Conservation (phyloP, 1,140 invertebrate species). For the Drosophila chauvacae region DNA sequence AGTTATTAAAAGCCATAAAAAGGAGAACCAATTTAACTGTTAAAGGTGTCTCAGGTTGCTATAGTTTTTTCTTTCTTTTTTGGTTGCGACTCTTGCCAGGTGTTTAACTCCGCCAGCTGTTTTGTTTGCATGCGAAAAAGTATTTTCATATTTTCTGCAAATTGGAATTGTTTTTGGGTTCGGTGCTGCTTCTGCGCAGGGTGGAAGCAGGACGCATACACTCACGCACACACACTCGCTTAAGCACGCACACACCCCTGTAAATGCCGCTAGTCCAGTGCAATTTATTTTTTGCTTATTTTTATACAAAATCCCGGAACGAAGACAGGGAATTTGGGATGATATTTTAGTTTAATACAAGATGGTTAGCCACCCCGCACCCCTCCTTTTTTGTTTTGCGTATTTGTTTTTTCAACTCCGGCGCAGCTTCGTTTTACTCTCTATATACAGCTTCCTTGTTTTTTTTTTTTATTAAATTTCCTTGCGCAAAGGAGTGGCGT, state of each 20-base stretch:
- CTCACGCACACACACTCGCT: background rate
- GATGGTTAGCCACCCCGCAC: background rate
- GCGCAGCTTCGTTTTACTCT: constrained; percentile 65
- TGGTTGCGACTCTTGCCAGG: constrained; percentile 34
- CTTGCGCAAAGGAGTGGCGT: constrained; percentile 78
- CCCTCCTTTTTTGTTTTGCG: constrained; percentile 27
- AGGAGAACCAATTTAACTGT: constrained; percentile 51
- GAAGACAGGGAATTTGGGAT: constrained; percentile 1
- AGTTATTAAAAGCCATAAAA: constrained; percentile 58
- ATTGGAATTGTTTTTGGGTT: constrained; percentile 36
- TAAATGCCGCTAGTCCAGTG: constrained; percentile 48
- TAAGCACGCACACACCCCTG: constrained; percentile 28
- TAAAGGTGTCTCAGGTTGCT: constrained; percentile 39
- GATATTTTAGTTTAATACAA: constrained; percentile 3
- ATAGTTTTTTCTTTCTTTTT: constrained; percentile 36
- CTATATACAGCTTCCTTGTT: constrained; percentile 37
- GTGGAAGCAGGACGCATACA: constrained; percentile 36
- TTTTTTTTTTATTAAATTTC: constrained; percentile 59
- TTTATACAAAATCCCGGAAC: constrained; percentile 10
- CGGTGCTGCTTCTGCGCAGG: constrained; percentile 52
- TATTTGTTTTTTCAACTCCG: constrained; percentile 65
- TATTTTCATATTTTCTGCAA: constrained; percentile 33
- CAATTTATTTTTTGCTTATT: constrained; percentile 26
- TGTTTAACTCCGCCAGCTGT: constrained; percentile 36
- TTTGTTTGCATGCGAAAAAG: constrained; percentile 14